Base-by-base conservation (phyloP, 2,797 vertebrate genomes). In the Rallus crepitans region DNA sequence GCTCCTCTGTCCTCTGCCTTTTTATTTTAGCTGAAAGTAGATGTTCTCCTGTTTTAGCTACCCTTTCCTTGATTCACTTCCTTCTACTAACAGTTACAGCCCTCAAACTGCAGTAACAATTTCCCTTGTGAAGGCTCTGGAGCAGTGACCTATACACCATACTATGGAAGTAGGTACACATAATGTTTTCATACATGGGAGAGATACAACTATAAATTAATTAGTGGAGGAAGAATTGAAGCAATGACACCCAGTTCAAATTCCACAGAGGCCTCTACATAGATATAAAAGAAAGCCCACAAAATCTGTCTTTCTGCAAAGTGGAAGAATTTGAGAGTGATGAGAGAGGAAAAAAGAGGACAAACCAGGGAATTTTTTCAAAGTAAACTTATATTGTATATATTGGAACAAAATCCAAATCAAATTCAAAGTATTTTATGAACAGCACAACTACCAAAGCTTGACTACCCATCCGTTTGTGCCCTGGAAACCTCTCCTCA, bases 241-340 rank as follows among this genome's bases (percentile, higher is more conserved):
- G 28, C 12, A 23, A 12, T 37, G 31, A 87, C 70, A 40, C 33
- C 52, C 47, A 50, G 28, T 66, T 61, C 23, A 73, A 17, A 25
- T 71, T 90, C 37, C 60, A 61, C 10, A 39, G 45, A 83, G 8
- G 50, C 18, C 3, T 80, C 69, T 69, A 27, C 3, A 18, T 4
- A 73, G 21, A 70, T 59, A 90, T 37, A 63, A 87, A 86, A 72
- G 37, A 90, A 93, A 81, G 77, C n/a, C 72, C 93, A 93, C 30
- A 93, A 95, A 92, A 77, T 60, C 52, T 80, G 57, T 89, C 70
- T 94, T 97, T 96, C 83, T 93, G 89, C 11, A 64, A 88, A 76
- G 55, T 30, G 39, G 55, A 93, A 95, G 65, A 71, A 90, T 90
- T 70, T 80, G 59, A 87, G 48, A 91, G 39, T 64, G 66, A 89